A percentile compares a stretch with the other conserved stretches of the same genome.
Conservation (phyloP, 2,113 vertebrate genomes). For the Sapajus apella region DNA sequence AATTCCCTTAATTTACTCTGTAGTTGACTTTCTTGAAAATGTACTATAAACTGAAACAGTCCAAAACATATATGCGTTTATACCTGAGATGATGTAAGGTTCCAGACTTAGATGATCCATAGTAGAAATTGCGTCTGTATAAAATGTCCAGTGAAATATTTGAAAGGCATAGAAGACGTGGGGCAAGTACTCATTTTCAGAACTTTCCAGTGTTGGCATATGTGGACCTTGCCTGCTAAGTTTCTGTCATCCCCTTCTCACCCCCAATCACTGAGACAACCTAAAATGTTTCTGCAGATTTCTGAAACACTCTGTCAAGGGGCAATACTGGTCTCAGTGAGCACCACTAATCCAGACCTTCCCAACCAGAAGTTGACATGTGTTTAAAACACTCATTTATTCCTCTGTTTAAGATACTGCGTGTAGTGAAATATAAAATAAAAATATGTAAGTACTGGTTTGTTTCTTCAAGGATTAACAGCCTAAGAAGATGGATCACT, state of each 20-base stretch:
- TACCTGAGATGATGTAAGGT: background rate
- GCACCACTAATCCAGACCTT: background rate
- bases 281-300: background rate
- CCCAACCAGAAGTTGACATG: background rate
- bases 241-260: background rate
- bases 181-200: background rate
- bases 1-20: background rate
- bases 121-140: background rate
- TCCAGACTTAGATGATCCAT: background rate
- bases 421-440: background rate
- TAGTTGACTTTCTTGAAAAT: background rate
- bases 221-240: background rate
- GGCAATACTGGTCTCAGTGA: background rate
- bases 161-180: background rate
- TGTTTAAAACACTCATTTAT: background rate
- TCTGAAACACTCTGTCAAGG: background rate
- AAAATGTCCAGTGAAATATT: background rate
- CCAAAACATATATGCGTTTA: background rate
- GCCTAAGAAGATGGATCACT: background rate
- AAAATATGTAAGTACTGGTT: background rate
- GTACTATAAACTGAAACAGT: background rate
- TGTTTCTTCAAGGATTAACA: background rate
- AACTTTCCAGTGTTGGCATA: background rate
- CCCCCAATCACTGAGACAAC: fast-evolving
- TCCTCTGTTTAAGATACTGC: background rate